Evolutionary conservation across 2,113 vertebrate species (phyloP).

Genomic region (Pachypanchax playfairii): DNA sequence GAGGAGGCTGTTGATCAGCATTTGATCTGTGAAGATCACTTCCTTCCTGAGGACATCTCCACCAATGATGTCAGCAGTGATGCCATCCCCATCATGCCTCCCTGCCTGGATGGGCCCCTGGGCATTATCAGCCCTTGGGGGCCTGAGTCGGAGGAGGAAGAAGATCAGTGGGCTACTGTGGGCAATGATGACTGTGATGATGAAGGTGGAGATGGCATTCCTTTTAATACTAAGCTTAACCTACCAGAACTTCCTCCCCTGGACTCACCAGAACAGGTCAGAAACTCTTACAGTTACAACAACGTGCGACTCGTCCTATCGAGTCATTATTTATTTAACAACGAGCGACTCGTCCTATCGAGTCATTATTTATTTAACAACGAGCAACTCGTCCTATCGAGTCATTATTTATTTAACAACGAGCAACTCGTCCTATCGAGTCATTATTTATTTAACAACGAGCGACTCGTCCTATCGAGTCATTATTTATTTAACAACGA

Average conservation of each 20-base stretch:
- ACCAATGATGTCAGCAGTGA: constrained; percentile 57
- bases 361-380: no score
- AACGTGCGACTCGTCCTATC: no score
- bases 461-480: no score
- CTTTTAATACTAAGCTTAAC: background rate
- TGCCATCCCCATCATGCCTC: constrained; percentile 79
- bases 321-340: no score
- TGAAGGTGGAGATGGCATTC: background rate
- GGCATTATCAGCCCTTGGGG: constrained; percentile 47
- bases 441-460: no score
- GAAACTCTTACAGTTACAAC: background rate
- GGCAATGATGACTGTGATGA: background rate
- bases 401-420: no score
- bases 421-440: no score
- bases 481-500: no score
- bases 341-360: no score
- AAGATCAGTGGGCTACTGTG: constrained; percentile 34
- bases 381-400: no score
- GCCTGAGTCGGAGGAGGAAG: constrained; percentile 34
- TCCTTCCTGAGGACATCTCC: constrained; percentile 76
- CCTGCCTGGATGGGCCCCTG: constrained; percentile 62
- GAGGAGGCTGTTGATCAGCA: constrained; percentile 48
- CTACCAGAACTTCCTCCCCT: background rate
- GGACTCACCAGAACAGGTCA: constrained; percentile 28
- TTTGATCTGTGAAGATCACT: constrained; percentile 81